phyloP scores from a whole-genome alignment of 2,113 vertebrate genomes.

The Chrysochloris asiatica region DNA sequence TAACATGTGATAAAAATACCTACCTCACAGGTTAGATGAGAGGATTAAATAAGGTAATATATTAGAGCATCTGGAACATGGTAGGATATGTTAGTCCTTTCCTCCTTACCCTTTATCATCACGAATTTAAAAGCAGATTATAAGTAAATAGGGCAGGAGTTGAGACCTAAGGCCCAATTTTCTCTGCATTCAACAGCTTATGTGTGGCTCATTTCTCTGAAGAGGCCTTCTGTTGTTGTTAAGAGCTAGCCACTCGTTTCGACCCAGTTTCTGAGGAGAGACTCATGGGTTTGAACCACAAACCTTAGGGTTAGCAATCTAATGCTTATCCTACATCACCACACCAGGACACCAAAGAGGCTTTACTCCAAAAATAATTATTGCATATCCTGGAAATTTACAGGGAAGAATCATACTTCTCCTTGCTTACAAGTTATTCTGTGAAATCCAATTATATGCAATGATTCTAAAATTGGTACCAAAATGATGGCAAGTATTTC shows the following conservation, averaged over 20 bases:
- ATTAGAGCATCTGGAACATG: neutral
- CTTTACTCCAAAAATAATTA: neutral
- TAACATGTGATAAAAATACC: neutral
- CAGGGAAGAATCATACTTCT: neutral
- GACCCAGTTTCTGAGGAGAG: too few species aligned
- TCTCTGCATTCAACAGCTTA: neutral
- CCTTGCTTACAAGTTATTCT: neutral
- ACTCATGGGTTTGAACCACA: too few species aligned
- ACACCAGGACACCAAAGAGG: too few species aligned
- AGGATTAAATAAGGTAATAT: conserved; percentile 26
- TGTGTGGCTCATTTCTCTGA: neutral
- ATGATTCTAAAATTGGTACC: conserved; percentile 8
- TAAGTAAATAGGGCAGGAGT: conserved; percentile 5
- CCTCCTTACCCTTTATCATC: neutral
- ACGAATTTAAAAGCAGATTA: neutral
- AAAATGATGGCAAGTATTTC: neutral
- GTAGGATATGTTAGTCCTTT: neutral
- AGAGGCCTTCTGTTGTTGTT: too few species aligned
- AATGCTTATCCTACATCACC: too few species aligned
- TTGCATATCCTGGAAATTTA: neutral
- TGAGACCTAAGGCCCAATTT: neutral
- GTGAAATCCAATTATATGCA: neutral
- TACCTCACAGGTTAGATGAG: neutral
- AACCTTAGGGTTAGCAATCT: too few species aligned
- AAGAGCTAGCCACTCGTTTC: too few species aligned